Evolutionary conservation across 2,113 vertebrate genomes (phyloP), one percentile per base, ranked within the genome.

Genomic region (Ceyx melanurus): DNA sequence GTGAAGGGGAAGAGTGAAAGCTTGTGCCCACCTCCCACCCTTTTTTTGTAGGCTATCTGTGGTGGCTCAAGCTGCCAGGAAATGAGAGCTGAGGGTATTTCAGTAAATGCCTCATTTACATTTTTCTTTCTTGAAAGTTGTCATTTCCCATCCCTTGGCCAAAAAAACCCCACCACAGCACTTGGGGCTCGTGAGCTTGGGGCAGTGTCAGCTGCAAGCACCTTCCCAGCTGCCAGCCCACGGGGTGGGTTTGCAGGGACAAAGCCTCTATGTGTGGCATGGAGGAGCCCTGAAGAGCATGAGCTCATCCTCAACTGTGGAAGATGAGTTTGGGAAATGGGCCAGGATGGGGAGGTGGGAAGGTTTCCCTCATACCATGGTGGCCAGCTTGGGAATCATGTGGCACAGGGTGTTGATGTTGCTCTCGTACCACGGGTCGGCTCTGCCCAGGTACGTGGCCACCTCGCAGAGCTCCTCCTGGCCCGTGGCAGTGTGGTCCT

Each of bases 401-500:
- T 97, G 95, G 54, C 98, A 98, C 93, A 99, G 97, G 4, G 98
- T 98, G 94, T 95, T 98, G 96, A 99, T 96, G 82, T 98, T 99
- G 93, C 96, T 98, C 86, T 98, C 97, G 2, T 99, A 99, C 99
- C 99, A 99, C 0, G 97, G 98, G 92, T 99, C 99, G 3, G 97
- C 97, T 37, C 96, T 98, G 95, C 98, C 98, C 95, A 99, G 96
- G 95, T 99, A 99, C 3, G 97, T 73, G 2, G 98, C 98, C 66
- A 99, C 92, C 86, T 98, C 98, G 21, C 97, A 95, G 46, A 97
- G 96, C 62, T 97, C 97, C 3, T 80, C 82, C 2, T 60, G 93
- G 72, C 77, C 5, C 4, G 79, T 20, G 11, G 82, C 48, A 26
- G 54, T 0, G 0, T 28, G 62, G 4, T 89, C 95, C 98, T 98